Evolutionary conservation across 2,113 vertebrate genomes (phyloP).

Genomic region (Cyprinus carpio): DNA sequence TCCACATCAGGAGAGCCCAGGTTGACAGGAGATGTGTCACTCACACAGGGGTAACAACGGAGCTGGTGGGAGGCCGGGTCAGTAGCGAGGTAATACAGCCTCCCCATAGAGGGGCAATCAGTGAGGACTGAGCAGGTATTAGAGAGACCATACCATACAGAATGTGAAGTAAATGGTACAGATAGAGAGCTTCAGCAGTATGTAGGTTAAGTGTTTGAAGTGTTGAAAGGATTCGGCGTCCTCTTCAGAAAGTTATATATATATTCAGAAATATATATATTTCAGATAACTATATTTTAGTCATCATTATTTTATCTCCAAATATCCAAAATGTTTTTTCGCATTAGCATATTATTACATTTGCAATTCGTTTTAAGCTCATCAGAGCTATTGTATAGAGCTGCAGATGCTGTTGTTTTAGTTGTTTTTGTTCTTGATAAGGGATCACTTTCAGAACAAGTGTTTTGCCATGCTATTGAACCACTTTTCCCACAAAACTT

Average conservation of each 20-base stretch:
- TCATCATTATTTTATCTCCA: background rate
- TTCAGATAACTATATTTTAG: background rate
- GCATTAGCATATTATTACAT: background rate
- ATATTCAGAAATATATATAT: background rate
- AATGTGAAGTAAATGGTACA: slow-evolving; percentile 8
- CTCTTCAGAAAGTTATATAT: background rate
- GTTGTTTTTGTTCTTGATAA: slow-evolving; percentile 45
- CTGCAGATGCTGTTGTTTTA: slow-evolving; percentile 37
- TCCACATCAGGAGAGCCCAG: slow-evolving; percentile 40
- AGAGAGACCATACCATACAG: slow-evolving; percentile 39
- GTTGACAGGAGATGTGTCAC: slow-evolving; percentile 53
- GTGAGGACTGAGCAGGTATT: slow-evolving; percentile 54
- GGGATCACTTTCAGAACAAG: slow-evolving; percentile 46
- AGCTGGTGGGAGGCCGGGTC: slow-evolving; percentile 42
- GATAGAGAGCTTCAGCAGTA: background rate
- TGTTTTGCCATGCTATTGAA: slow-evolving; percentile 47
- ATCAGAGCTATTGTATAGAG: background rate
- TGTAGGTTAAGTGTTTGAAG: slow-evolving; percentile 11
- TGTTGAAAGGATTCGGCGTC: background rate
- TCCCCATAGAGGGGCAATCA: slow-evolving; percentile 30
- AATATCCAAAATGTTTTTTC: background rate
- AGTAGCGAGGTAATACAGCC: slow-evolving; percentile 53
- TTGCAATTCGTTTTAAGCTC: slow-evolving; percentile 19
- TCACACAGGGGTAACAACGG: slow-evolving; percentile 65
- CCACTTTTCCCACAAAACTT: slow-evolving; percentile 51